A percentile compares a stretch with the other conserved stretches of the same genome.
Evolutionary conservation across 2,113 vertebrate species (phyloP).

Genomic region (Geococcyx californianus): DNA sequence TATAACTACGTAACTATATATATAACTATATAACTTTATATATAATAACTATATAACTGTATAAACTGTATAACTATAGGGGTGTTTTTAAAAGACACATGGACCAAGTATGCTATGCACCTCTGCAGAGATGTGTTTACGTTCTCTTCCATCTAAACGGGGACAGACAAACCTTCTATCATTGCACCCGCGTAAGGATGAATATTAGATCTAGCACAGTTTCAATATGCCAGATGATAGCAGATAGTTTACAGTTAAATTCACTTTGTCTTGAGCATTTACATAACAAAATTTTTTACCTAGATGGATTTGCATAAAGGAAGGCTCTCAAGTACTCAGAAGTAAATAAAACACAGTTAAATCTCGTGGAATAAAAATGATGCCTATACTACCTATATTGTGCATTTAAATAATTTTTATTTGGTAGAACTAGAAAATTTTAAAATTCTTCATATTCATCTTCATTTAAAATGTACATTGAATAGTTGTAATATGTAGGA

Average conservation of each 20-base stretch:
- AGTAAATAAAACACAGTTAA: neutral
- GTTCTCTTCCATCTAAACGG: neutral
- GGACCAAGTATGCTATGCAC: neutral
- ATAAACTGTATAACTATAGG: too few species aligned
- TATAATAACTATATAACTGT: too few species aligned
- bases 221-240: neutral
- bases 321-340: neutral
- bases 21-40: too few species aligned
- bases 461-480: neutral
- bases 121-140: neutral
- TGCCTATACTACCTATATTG: neutral
- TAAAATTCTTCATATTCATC: neutral
- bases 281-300: neutral
- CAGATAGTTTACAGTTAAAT: neutral
- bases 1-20: too few species aligned
- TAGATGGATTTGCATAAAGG: neutral
- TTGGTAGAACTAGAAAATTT: neutral
- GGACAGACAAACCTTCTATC: neutral
- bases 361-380: neutral
- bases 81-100: neutral
- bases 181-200: neutral
- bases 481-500: neutral
- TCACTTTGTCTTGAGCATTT: neutral
- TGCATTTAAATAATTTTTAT: neutral
- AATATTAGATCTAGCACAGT: neutral